phyloP scores from a whole-genome alignment of 2,888 invertebrate genomes.

The Pristionchus japonicus region DNA sequence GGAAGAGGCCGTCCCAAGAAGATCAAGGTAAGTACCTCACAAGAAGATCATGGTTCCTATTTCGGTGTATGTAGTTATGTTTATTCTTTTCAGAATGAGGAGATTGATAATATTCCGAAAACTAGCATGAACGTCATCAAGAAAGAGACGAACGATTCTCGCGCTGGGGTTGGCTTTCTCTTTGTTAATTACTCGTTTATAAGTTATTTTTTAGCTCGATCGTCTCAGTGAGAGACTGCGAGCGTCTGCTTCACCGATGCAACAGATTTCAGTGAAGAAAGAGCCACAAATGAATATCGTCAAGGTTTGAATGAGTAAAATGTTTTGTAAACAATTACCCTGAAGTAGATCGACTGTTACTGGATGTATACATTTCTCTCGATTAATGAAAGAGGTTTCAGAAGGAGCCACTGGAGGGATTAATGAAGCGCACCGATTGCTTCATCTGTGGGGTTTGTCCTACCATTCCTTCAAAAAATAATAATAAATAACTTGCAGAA shows the following conservation, averaged over 20 bases:
- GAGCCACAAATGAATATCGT: too few relatives aligned
- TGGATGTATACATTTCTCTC: too few relatives aligned
- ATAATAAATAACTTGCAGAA: not conserved
- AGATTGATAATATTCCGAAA: too few relatives aligned
- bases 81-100: not conserved
- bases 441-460: not conserved
- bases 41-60: not conserved
- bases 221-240: too few relatives aligned
- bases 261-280: too few relatives aligned
- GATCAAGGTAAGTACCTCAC: not conserved
- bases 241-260: too few relatives aligned
- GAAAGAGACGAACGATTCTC: not conserved
- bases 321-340: too few relatives aligned
- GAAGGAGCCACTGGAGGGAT: not conserved
- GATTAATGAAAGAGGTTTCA: too few relatives aligned
- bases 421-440: not conserved
- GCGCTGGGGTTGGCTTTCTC: not conserved
- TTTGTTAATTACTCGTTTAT: too few relatives aligned
- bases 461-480: not conserved
- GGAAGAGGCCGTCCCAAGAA: not conserved
- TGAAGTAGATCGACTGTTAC: too few relatives aligned
- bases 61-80: not conserved
- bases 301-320: too few relatives aligned
- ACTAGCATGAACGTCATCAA: not conserved
- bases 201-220: too few relatives aligned